A percentile compares a stretch with the other conserved stretches of the same genome.
phyloP scores from a whole-genome alignment of 2,113 vertebrate species.

The Onychostoma macrolepis region DNA sequence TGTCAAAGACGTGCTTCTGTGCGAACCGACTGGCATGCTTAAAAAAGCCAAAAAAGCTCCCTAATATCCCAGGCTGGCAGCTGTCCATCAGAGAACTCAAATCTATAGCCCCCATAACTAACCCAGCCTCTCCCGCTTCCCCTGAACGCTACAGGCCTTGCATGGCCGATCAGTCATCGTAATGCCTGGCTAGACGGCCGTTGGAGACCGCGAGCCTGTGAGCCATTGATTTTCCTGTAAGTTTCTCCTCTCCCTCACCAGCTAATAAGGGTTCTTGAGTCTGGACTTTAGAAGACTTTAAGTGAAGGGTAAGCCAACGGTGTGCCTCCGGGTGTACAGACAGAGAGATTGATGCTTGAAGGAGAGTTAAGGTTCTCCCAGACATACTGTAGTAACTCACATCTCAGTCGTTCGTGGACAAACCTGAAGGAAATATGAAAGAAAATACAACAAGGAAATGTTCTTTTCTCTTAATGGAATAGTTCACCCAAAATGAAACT shows the following conservation, averaged over 20 bases:
- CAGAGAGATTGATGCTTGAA: constrained; percentile 32
- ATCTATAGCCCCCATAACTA: constrained; percentile 36
- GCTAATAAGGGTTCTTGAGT: constrained; percentile 55
- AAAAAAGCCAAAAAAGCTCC: constrained; percentile 35
- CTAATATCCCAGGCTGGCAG: constrained; percentile 38
- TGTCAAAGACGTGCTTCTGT: constrained; percentile 20
- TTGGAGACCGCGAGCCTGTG: constrained; percentile 24
- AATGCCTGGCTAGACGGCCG: constrained; percentile 44
- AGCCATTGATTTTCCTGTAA: constrained; percentile 56
- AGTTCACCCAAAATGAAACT: neutral
- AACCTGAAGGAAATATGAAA: neutral
- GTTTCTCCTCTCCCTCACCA: constrained; percentile 45
- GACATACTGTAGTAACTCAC: constrained; percentile 19
- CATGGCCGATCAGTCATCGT: constrained; percentile 52
- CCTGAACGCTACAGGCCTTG: constrained; percentile 8
- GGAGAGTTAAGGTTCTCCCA: neutral
- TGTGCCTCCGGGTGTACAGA: neutral
- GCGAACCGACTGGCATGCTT: constrained; percentile 6
- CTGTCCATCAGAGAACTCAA: constrained; percentile 48
- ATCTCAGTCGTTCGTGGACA: neutral
- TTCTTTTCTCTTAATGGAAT: neutral
- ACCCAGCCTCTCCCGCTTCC: constrained; percentile 32
- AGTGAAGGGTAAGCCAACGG: constrained; percentile 45
- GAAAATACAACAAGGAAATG: neutral
- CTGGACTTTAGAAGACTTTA: constrained; percentile 28